phyloP scores from a whole-genome alignment of 2,888 invertebrate species.

The Caenorhabditis sulstoni region DNA sequence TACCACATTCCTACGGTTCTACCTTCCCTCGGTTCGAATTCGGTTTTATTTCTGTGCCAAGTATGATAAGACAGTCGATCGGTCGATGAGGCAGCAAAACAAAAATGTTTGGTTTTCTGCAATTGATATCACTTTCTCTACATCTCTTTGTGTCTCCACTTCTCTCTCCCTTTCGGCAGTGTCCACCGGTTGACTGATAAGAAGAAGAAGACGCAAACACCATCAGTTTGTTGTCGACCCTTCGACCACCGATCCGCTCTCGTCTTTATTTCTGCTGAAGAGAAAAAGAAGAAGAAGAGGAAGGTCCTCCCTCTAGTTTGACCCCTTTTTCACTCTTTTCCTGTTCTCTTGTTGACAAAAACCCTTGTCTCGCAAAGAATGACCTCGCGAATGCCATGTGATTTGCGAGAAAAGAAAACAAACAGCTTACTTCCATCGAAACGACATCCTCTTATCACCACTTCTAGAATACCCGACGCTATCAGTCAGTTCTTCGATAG shows the following conservation, averaged over 20 bases:
- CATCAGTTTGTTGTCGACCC: constrained; percentile 45
- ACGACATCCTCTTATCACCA: constrained; percentile 5
- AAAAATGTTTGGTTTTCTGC: constrained; percentile 38
- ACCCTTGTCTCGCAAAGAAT: background rate
- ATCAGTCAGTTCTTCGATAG: constrained; percentile 28
- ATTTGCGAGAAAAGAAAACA: background rate
- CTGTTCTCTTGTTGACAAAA: constrained; percentile 5
- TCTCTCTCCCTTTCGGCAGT: constrained; percentile 3
- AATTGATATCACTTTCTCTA: constrained; percentile 15
- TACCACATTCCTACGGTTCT: no score
- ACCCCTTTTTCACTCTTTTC: background rate
- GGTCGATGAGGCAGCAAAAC: constrained; percentile 13
- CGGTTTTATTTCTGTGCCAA: background rate
- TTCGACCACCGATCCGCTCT: background rate
- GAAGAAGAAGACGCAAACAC: constrained; percentile 43
- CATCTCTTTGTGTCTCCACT: constrained; percentile 26
- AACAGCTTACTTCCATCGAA: background rate
- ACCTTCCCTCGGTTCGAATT: no score
- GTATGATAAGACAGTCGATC: constrained; percentile 7
- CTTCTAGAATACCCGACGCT: constrained; percentile 2
- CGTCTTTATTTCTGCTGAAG: background rate
- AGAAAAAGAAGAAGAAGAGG: background rate
- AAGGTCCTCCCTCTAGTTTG: background rate
- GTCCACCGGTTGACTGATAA: constrained; percentile 45
- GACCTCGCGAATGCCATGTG: constrained; percentile 35